phyloP scores from a whole-genome alignment of 2,888 invertebrate species.

The Macropis europaea region DNA sequence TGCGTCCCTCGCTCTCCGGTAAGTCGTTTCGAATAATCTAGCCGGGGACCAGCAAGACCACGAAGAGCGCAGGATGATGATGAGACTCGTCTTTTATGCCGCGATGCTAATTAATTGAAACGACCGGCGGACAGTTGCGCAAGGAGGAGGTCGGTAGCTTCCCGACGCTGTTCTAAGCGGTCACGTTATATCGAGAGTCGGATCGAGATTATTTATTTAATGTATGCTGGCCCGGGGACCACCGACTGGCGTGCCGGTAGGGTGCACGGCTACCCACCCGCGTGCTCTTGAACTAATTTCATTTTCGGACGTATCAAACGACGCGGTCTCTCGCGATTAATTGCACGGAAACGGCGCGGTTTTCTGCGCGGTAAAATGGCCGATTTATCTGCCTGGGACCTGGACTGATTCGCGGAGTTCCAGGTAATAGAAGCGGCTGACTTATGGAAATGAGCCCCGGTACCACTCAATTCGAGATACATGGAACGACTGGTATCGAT shows the following conservation, averaged over 20 bases:
- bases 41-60: conserved; percentile 26
- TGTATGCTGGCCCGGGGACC: conserved; percentile 57
- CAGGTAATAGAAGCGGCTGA: conserved; percentile 8
- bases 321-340: conserved; percentile 25
- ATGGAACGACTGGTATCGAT: neutral
- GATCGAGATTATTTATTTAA: conserved; percentile 65
- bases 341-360: conserved; percentile 40
- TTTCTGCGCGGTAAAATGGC: conserved; percentile 22
- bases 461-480: conserved; percentile 7
- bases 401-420: conserved; percentile 35
- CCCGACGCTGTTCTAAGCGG: conserved; percentile 61
- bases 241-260: conserved; percentile 61
- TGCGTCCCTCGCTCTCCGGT: conserved; percentile 36
- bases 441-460: conserved; percentile 19
- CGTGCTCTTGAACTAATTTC: conserved; percentile 59
- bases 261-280: conserved; percentile 56
- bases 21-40: conserved; percentile 64
- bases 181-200: conserved; percentile 49
- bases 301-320: conserved; percentile 49
- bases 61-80: conserved; percentile 47
- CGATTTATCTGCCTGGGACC: no score
- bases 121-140: conserved; percentile 66
- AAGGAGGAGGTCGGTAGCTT: conserved; percentile 61
- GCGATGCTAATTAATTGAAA: conserved; percentile 67
- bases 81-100: conserved; percentile 63